These are phyloP conservation scores for Hexactinellida sp. DNA, from an alignment of 37 sponge, comb jelly and placozoan species.

Conservation along the genomic window DNA sequence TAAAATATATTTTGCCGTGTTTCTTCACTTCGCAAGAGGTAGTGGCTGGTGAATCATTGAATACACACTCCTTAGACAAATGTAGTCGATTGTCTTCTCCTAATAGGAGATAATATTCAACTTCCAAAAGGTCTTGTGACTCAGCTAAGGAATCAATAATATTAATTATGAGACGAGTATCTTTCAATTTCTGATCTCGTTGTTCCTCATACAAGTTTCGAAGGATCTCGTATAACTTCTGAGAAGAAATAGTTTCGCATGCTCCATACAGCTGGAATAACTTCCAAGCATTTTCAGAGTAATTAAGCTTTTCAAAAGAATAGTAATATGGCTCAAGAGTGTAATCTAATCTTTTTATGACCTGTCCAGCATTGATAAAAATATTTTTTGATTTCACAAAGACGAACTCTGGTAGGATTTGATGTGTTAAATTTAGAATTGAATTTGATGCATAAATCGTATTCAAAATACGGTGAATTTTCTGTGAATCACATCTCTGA, in stretches of 20 bases:
- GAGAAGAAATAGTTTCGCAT: neutral
- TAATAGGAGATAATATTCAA: neutral
- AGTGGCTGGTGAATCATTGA: neutral
- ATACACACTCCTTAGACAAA: neutral
- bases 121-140: neutral
- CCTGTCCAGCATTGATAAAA: neutral
- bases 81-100: neutral
- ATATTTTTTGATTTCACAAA: neutral
- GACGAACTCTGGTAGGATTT: neutral
- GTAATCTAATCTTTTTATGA: neutral
- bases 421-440: neutral
- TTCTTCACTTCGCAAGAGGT: neutral
- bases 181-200: neutral
- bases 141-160: neutral
- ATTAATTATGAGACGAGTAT: neutral
- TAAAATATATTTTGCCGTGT: neutral
- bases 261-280: neutral
- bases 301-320: neutral
- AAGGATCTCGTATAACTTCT: neutral
- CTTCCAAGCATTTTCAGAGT: neutral
- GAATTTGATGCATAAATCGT: neutral
- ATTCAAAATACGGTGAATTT: neutral
- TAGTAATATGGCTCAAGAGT: neutral
- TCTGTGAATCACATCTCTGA: neutral
- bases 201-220: neutral